Evolutionary conservation across 2,888 invertebrate genomes (phyloP).

Genomic region (Imbricaverruca yamaguchii): DNA sequence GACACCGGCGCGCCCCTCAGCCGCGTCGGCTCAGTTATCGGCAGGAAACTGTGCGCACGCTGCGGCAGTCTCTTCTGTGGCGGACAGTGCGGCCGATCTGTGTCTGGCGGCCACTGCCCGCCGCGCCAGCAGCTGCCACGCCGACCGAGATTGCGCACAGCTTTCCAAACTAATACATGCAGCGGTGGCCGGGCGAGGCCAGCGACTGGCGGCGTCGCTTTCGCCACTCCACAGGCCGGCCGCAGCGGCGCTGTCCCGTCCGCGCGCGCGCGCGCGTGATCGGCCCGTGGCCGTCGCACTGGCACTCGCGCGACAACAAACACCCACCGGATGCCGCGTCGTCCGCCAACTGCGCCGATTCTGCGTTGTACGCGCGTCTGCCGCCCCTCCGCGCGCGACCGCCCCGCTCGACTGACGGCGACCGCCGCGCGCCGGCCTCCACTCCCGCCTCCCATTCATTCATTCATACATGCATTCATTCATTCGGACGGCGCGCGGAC

Average conservation of each 20-base stretch:
- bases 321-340: too few relatives aligned
- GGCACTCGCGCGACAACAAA: too few relatives aligned
- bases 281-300: too few relatives aligned
- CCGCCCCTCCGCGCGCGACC: neutral
- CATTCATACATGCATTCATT: slow-evolving; percentile 20
- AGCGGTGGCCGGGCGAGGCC: neutral
- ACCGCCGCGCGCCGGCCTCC: neutral
- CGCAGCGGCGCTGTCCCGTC: neutral
- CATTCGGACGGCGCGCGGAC: neutral
- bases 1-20: too few relatives aligned
- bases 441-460: slow-evolving; percentile 19
- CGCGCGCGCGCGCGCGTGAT: neutral
- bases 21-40: too few relatives aligned
- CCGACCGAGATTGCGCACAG: neutral
- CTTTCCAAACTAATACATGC: slow-evolving; percentile 2
- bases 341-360: too few relatives aligned
- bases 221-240: neutral
- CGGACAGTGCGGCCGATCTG: too few relatives aligned
- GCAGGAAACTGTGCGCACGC: too few relatives aligned
- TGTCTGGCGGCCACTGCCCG: too few relatives aligned
- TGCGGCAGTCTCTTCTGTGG: too few relatives aligned
- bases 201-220: neutral
- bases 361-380: too few relatives aligned
- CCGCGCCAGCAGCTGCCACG: neutral
- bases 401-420: slow-evolving; percentile 10